Conservation (phyloP, 2,888 invertebrate species). For the Xestoiulus laeticollis region DNA sequence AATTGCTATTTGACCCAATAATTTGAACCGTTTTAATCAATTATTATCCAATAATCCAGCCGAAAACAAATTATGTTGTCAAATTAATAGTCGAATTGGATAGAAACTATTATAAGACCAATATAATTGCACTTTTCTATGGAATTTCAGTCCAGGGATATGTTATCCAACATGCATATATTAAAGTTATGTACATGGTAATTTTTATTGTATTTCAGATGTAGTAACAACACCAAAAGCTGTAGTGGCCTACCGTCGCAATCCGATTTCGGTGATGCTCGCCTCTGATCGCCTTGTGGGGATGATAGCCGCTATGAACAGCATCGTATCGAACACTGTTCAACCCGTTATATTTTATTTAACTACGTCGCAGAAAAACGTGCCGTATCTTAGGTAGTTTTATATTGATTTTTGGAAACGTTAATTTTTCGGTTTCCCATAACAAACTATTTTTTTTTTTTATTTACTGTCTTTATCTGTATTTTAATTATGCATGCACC, state of each 20-base stretch:
- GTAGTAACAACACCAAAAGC: background rate
- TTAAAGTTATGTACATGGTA: background rate
- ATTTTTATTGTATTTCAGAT: background rate
- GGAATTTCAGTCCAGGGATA: no score
- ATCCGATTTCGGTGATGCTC: constrained; percentile 55
- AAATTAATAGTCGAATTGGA: no score
- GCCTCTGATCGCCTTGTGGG: constrained; percentile 61
- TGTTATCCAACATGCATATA: background rate
- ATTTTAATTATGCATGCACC: background rate
- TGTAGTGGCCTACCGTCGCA: background rate
- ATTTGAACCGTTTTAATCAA: no score
- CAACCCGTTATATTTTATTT: constrained; percentile 62
- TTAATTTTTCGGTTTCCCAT: background rate
- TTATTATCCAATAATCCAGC: no score
- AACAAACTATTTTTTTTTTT: background rate
- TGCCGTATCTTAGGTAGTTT: constrained; percentile 56
- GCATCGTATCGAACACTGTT: constrained; percentile 61
- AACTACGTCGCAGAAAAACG: constrained; percentile 57
- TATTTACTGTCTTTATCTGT: background rate
- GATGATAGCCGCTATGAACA: constrained; percentile 63
- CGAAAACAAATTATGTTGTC: no score
- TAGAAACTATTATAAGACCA: no score
- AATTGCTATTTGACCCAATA: background rate
- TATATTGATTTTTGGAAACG: background rate
- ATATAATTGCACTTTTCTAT: no score